Evolutionary conservation across 2,113 vertebrate species (phyloP).

Genomic region (Thunnus thynnus): DNA sequence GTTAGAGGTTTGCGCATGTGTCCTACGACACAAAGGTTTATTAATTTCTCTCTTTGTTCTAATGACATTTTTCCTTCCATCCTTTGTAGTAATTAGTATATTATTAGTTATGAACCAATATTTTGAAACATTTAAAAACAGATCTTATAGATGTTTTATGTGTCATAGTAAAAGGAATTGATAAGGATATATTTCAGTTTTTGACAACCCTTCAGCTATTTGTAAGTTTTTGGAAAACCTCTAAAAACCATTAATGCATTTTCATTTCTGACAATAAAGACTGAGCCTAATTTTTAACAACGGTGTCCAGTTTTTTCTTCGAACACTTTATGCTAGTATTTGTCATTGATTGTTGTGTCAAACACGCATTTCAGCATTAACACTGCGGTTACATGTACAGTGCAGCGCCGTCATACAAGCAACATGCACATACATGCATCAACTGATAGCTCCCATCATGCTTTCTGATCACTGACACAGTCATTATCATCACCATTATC

Average conservation of each 20-base stretch:
- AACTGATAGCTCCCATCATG: conserved; percentile 72
- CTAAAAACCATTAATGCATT: conserved; percentile 15
- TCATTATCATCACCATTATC: conserved; percentile 81
- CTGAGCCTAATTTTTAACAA: conserved; percentile 52
- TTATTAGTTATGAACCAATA: conserved; percentile 22
- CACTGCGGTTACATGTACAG: conserved; percentile 1
- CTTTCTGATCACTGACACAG: conserved; percentile 74
- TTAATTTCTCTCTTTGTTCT: neutral
- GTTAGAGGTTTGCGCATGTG: neutral
- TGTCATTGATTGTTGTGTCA: neutral
- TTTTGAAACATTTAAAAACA: conserved; percentile 16
- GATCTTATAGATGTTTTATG: conserved; percentile 14
- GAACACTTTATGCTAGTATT: neutral
- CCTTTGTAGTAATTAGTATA: conserved; percentile 17
- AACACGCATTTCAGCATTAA: conserved; percentile 6
- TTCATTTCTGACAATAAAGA: conserved; percentile 74
- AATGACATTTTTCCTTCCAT: neutral
- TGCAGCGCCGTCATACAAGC: conserved; percentile 32
- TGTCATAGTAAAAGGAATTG: conserved; percentile 4
- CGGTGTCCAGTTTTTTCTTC: neutral
- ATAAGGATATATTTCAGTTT: neutral
- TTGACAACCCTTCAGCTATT: conserved; percentile 13
- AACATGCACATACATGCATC: conserved; percentile 62
- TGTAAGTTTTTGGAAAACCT: conserved; percentile 27
- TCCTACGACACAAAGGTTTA: neutral